Conservation (phyloP, 2,113 vertebrate species). For the Actinemys pallida region DNA sequence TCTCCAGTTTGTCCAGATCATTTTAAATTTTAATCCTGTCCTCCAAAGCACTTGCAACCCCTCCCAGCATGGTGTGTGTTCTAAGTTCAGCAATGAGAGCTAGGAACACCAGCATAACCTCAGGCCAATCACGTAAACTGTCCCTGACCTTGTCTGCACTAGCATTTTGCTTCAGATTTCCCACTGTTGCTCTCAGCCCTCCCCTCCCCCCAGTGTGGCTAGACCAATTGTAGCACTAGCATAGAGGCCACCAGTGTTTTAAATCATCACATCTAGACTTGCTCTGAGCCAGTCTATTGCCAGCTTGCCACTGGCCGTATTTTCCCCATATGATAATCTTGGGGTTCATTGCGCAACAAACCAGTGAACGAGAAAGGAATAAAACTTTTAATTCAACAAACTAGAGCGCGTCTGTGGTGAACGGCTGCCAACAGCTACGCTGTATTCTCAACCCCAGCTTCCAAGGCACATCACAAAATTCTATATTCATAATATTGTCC, state of each 20-base stretch:
- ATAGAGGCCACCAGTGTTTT: rapidly evolving
- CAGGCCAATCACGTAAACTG: not conserved
- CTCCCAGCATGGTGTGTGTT: not conserved
- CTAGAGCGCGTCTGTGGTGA: not conserved
- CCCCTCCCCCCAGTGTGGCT: not conserved
- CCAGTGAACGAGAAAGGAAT: not conserved
- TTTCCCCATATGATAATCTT: not conserved
- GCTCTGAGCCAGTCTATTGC: not conserved
- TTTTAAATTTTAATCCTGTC: too few relatives aligned
- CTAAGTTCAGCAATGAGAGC: not conserved
- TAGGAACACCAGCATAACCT: not conserved
- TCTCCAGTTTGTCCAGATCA: too few relatives aligned
- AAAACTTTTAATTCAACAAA: not conserved
- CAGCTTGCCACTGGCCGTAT: rapidly evolving
- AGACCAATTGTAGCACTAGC: not conserved
- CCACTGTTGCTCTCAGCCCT: not conserved
- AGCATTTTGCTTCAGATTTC: not conserved
- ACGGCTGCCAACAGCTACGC: not conserved
- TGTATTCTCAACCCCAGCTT: not conserved
- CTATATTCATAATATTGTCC: not conserved
- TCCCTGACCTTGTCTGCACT: not conserved
- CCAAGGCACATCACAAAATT: not conserved
- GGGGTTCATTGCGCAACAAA: not conserved
- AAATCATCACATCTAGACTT: not conserved
- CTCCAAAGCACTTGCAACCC: too few relatives aligned